Percentiles rank a stretch among this genome's conserved stretches.
phyloP scores from a whole-genome alignment of 2,113 vertebrate species.

The Aramus guarauna region DNA sequence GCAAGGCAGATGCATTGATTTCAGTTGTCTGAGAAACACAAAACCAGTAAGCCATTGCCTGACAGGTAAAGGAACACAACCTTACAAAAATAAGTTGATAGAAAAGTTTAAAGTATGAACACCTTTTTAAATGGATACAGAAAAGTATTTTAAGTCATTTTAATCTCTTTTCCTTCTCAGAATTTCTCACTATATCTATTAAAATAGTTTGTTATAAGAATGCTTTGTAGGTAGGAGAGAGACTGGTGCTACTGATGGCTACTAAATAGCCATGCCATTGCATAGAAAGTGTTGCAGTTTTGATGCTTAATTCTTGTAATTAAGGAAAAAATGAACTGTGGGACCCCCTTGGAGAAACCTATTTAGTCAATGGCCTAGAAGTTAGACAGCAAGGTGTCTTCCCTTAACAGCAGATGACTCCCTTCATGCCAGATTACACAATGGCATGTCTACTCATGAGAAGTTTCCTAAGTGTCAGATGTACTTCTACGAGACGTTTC shows the following conservation, averaged over 20 bases:
- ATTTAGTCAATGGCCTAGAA: neutral
- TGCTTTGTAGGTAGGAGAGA: neutral
- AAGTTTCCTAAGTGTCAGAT: neutral
- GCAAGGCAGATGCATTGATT: neutral
- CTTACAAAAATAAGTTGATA: neutral
- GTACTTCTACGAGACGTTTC: neutral
- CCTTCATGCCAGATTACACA: neutral
- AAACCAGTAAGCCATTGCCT: neutral
- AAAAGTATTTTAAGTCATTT: neutral
- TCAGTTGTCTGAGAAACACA: neutral
- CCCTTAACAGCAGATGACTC: neutral
- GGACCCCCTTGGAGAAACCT: neutral
- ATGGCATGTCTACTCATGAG: neutral
- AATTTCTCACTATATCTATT: neutral
- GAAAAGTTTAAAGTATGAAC: neutral
- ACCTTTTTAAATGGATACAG: neutral
- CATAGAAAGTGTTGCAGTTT: neutral
- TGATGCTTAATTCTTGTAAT: neutral
- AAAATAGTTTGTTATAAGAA: neutral
- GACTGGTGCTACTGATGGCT: neutral
- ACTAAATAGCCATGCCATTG: neutral
- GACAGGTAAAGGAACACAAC: neutral
- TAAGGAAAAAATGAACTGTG: neutral
- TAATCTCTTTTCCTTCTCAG: neutral
- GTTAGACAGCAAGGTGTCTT: neutral